Conservation (phyloP, 2,113 vertebrate species). For the Deroptyus accipitrinus region DNA sequence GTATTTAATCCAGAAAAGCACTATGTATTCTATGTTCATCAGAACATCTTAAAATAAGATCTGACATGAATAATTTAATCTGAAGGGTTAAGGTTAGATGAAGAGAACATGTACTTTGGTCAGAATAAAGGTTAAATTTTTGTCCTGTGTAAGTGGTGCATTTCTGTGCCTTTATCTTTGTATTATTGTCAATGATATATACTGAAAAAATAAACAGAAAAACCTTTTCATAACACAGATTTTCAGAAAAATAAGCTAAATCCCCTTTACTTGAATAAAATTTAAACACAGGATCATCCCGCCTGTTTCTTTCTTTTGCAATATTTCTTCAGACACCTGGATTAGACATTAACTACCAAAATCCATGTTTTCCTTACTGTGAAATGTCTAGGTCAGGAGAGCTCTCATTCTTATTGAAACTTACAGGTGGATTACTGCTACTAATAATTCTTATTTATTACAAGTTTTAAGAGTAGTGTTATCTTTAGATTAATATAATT, state of each 20-base stretch:
- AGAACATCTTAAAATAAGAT: neutral
- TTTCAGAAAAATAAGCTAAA: neutral
- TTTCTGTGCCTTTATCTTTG: neutral
- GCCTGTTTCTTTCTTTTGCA: neutral
- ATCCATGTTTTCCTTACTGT: rapidly evolving
- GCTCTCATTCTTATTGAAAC: neutral
- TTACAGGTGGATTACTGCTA: neutral
- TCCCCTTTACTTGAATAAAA: neutral
- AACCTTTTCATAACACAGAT: neutral
- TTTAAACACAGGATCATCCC: neutral
- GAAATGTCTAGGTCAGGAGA: neutral
- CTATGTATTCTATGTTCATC: neutral
- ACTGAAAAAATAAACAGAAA: neutral
- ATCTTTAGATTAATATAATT: neutral
- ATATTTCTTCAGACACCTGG: neutral
- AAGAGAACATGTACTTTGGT: rapidly evolving
- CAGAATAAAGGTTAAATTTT: neutral
- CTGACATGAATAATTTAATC: neutral
- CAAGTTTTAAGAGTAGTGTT: neutral
- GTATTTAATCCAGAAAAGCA: neutral
- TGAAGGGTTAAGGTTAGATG: neutral
- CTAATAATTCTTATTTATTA: neutral
- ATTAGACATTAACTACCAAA: neutral
- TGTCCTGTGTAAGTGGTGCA: neutral
- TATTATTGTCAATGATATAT: neutral